phyloP scores from a whole-genome alignment of 2,888 invertebrate species.

The Diplazon laetatorius region DNA sequence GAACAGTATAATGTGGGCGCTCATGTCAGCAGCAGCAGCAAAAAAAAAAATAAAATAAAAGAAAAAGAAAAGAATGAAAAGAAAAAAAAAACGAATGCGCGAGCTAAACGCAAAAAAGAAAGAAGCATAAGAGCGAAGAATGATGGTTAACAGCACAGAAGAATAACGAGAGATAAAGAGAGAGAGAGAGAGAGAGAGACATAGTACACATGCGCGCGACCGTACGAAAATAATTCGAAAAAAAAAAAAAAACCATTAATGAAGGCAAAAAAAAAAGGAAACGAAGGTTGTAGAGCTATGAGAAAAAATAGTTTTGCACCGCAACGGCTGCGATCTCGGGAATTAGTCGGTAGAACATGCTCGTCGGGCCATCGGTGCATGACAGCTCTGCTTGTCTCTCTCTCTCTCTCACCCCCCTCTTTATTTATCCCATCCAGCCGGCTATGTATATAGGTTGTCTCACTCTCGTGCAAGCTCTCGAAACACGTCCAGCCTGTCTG shows the following conservation, averaged over 20 bases:
- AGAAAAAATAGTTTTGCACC: slow-evolving; percentile 49
- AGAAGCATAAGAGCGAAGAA: background rate
- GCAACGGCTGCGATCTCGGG: slow-evolving; percentile 24
- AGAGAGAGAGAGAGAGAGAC: background rate
- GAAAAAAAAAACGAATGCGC: slow-evolving; percentile 1
- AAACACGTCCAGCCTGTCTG: slow-evolving; percentile 14
- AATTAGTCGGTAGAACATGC: slow-evolving; percentile 58
- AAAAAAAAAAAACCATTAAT: background rate
- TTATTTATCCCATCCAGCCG: background rate
- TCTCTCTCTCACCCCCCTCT: background rate
- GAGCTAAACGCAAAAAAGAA: slow-evolving; percentile 3
- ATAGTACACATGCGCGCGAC: background rate
- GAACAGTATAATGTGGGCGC: slow-evolving; percentile 23
- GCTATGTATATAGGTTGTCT: no score
- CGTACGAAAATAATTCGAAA: slow-evolving; percentile 25
- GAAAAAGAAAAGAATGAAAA: no score
- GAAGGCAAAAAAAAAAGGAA: slow-evolving; percentile 26
- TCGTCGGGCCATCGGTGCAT: slow-evolving; percentile 61
- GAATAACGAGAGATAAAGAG: background rate
- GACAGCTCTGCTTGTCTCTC: slow-evolving; percentile 39
- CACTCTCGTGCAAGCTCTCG: slow-evolving; percentile 10
- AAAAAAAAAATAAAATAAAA: no score
- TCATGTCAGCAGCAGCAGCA: no score
- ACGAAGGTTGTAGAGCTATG: slow-evolving; percentile 31
- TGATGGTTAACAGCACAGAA: background rate